Evolutionary conservation across 2,797 vertebrate species (phyloP), one percentile per base, ranked within the genome.

Genomic region (Austrolebias charrua): DNA sequence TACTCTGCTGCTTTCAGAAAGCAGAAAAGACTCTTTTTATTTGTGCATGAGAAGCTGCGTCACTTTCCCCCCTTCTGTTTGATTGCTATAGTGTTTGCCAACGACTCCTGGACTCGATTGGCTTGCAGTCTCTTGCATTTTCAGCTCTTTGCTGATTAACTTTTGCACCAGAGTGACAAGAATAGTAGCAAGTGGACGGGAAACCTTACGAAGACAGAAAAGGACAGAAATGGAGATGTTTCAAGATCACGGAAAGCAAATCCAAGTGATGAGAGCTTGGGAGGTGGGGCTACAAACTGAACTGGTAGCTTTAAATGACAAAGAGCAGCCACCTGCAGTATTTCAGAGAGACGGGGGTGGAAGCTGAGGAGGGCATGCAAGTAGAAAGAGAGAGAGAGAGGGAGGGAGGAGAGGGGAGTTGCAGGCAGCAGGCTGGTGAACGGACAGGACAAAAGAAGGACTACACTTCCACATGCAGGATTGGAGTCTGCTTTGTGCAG

Each of bases 311-410:
- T 42, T 31, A 77, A 65, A 71, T 72, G 65, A 90, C 79, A 84
- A 80, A 86, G 76, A 81, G 67, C 75, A 80, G 80, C 87, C 82
- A 86, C 84, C 82, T 85, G 88, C 89, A 88, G 84, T 89, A 83
- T 81, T 80, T 80, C 68, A 73, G 61, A 74, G 76, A 66, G 67
- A 75, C 24, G 24, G 24, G 24, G 59, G 31, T 73, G 31, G 53
- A 42, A 55, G 56, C 40, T 62, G 53, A 52, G 63, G 38, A 45
- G 35, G 8, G 49, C 33, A 40, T 63, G 65, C 56, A 73, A 45
- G 19, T 73, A 75, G 73, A 24, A 56, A 12, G 35, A 47, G 44
- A 46, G 46, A 47, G 46, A 48, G 46, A 48, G 77, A 57, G 84
- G 53, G 8, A 47, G 68, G 31, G 72, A 79, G 63, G 66, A 76